Evolutionary conservation across 2,113 vertebrate species (phyloP).

Genomic region (Nasalis larvatus): DNA sequence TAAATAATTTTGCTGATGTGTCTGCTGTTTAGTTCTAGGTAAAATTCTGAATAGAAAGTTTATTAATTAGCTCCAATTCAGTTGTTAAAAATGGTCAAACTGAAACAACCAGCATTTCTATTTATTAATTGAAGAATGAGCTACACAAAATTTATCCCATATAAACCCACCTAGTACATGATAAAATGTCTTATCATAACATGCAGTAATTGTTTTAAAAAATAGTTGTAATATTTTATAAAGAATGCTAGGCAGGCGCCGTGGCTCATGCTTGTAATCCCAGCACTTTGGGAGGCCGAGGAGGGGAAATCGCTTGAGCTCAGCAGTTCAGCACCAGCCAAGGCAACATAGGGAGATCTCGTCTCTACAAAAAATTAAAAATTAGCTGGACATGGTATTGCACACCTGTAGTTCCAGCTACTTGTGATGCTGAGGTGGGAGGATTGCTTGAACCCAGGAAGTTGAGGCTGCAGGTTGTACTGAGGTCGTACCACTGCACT

Average conservation of each 20-base stretch:
- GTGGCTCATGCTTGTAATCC: too few species aligned
- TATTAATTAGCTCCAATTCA: constrained; percentile 19
- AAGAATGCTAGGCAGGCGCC: background rate
- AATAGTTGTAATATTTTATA: background rate
- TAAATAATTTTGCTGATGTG: background rate
- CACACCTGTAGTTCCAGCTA: too few species aligned
- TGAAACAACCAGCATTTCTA: background rate
- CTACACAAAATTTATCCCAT: background rate
- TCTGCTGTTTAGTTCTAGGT: background rate
- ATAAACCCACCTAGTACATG: background rate
- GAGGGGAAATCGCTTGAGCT: too few species aligned
- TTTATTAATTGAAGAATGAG: background rate
- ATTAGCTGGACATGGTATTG: too few species aligned
- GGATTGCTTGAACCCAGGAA: too few species aligned
- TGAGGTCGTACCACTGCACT: too few species aligned
- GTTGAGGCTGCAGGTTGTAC: too few species aligned
- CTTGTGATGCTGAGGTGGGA: too few species aligned
- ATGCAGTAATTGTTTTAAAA: background rate
- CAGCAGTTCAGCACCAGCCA: too few species aligned
- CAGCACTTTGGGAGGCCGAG: too few species aligned
- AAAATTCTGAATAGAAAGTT: background rate
- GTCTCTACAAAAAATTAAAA: too few species aligned
- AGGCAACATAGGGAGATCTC: too few species aligned
- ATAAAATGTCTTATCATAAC: background rate
- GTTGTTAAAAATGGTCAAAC: constrained; percentile 9